Percentiles rank a stretch among this genome's conserved stretches.
Evolutionary conservation across 2,888 invertebrate species (phyloP).

Genomic region (Axea sp.): DNA sequence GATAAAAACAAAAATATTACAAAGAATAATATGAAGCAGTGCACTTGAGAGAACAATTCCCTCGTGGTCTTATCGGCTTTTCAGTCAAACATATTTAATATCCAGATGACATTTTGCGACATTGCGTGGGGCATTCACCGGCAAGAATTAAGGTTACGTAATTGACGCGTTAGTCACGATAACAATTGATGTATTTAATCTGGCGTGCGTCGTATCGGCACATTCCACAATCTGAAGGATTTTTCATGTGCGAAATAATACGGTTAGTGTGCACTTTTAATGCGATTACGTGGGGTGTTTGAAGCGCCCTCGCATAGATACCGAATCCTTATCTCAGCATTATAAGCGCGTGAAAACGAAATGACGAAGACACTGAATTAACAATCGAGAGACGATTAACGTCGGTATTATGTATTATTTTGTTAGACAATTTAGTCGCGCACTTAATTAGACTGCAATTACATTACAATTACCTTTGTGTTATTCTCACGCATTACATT

Average conservation of each 20-base stretch:
- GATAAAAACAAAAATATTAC: slow-evolving; percentile 1
- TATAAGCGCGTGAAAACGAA: slow-evolving; percentile 13
- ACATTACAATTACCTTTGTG: no score
- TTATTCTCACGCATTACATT: no score
- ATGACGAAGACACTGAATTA: no score
- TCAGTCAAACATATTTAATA: slow-evolving; percentile 51
- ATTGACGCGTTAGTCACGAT: slow-evolving; percentile 49
- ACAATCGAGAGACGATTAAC: no score
- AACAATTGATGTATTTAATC: slow-evolving; percentile 46
- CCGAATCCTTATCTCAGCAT: slow-evolving; percentile 31
- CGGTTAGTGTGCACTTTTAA: slow-evolving; percentile 39
- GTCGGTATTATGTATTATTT: no score
- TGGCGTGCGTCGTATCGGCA: slow-evolving; percentile 30
- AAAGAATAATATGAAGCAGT: slow-evolving; percentile 6
- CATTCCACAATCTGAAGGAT: slow-evolving; percentile 21
- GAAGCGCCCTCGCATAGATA: not conserved
- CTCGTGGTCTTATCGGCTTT: slow-evolving; percentile 40
- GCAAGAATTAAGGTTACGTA: slow-evolving; percentile 38
- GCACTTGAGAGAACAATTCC: slow-evolving; percentile 17
- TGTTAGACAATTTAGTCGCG: no score
- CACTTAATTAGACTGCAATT: no score
- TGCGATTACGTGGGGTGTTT: slow-evolving; percentile 23
- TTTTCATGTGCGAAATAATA: slow-evolving; percentile 49
- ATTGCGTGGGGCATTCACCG: slow-evolving; percentile 16
- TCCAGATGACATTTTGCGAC: slow-evolving; percentile 36